These are phyloP conservation scores for Danionella cerebrum DNA, from an alignment of 2,113 vertebrate genomes.

Conservation along the genomic window DNA sequence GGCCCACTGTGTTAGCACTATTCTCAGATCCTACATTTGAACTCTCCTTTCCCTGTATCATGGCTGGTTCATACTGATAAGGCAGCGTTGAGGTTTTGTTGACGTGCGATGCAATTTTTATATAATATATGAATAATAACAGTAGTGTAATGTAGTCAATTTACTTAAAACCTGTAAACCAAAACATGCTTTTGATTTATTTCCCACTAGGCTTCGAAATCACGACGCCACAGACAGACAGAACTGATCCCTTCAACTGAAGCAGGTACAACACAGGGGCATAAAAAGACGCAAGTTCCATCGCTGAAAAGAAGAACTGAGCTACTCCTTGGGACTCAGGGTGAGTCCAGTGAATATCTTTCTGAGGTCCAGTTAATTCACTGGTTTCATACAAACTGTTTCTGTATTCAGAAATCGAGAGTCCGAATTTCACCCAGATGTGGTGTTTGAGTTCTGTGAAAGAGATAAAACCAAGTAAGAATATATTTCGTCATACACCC, in stretches of 20 bases:
- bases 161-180: background rate
- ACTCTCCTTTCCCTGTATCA: too few relatives aligned
- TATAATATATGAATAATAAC: too few relatives aligned
- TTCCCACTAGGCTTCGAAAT: constrained; percentile 66
- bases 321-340: background rate
- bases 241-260: constrained; percentile 57
- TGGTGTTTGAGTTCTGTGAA: constrained; percentile 43
- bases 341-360: background rate
- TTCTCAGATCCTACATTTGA: too few relatives aligned
- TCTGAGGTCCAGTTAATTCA: background rate
- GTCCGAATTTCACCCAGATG: background rate
- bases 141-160: background rate
- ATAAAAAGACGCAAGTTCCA: background rate
- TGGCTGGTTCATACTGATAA: too few relatives aligned
- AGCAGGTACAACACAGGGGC: background rate
- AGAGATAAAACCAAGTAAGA: constrained; percentile 29
- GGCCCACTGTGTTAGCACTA: too few relatives aligned
- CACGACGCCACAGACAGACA: constrained; percentile 80
- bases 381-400: background rate
- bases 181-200: background rate
- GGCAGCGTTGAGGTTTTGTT: too few relatives aligned
- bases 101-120: too few relatives aligned
- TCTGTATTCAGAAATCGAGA: constrained; percentile 16
- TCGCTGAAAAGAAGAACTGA: constrained; percentile 18
- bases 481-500: too few relatives aligned